phyloP scores from a whole-genome alignment of 2,797 vertebrate genomes.

The Monodelphis domestica region DNA sequence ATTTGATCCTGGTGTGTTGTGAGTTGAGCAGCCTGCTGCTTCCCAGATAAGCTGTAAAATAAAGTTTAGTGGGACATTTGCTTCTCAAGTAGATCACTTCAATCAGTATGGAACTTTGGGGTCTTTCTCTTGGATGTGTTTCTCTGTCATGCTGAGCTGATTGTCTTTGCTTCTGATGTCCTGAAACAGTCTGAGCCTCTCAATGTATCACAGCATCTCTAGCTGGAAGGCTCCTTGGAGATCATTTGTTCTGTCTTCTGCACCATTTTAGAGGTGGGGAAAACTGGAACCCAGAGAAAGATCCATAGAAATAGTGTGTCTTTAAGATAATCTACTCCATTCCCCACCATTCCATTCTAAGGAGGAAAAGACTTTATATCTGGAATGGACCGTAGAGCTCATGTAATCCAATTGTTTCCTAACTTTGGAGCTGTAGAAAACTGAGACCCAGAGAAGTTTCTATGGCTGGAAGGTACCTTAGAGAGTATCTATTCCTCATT shows the following conservation, averaged over 20 bases:
- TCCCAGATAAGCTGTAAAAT: slow-evolving; percentile 38
- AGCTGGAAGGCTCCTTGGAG: background rate
- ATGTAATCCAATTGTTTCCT: background rate
- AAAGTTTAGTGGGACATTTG: slow-evolving; percentile 53
- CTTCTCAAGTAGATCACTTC: slow-evolving; percentile 43
- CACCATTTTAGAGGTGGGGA: background rate
- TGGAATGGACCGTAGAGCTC: background rate
- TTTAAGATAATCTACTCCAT: background rate
- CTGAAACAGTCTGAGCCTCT: background rate
- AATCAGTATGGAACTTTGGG: background rate
- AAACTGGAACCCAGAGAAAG: background rate
- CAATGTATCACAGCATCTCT: background rate
- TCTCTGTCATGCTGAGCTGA: background rate
- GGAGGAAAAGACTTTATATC: background rate
- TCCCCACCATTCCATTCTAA: background rate
- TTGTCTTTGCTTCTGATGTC: background rate
- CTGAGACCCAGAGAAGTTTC: background rate
- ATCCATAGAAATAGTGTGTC: background rate
- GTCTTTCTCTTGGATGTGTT: background rate
- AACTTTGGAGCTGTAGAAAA: background rate
- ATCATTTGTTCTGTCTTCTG: background rate
- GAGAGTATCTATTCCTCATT: background rate
- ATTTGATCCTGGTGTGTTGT: background rate
- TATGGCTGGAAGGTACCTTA: background rate
- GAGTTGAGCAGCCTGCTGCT: background rate